A percentile compares a stretch with the other conserved stretches of the same genome.
Evolutionary conservation across 2,888 invertebrate genomes (phyloP).

Genomic region (Furcula furcula): DNA sequence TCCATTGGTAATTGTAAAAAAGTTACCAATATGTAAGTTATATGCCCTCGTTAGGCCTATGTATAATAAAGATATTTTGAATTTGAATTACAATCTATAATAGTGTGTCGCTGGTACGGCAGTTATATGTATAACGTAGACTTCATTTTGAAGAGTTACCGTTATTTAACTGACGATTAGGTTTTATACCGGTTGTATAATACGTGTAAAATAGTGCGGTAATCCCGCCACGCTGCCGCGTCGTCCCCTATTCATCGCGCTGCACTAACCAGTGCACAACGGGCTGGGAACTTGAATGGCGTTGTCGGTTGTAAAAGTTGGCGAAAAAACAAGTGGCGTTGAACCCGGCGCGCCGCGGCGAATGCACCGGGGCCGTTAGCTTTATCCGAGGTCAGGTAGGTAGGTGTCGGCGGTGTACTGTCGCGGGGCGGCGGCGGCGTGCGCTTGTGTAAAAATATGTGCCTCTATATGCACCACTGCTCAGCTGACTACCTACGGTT

Average conservation of each 20-base stretch:
- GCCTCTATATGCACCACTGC: constrained; percentile 44
- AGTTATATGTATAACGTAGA: too few relatives aligned
- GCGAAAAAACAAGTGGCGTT: constrained; percentile 67
- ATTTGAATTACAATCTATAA: too few relatives aligned
- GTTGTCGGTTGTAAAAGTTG: constrained; percentile 49
- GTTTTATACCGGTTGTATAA: too few relatives aligned
- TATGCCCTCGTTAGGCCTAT: too few relatives aligned
- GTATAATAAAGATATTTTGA: too few relatives aligned
- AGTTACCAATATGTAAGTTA: too few relatives aligned
- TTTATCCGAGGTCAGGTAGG: constrained; percentile 72
- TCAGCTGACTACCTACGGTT: constrained; percentile 37
- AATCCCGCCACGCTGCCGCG: background rate
- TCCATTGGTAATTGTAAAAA: too few relatives aligned
- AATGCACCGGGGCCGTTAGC: constrained; percentile 68
- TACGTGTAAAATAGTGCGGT: too few relatives aligned
- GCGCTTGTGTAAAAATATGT: constrained; percentile 38
- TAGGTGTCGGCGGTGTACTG: constrained; percentile 36
- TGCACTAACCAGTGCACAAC: constrained; percentile 19
- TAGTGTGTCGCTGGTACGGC: too few relatives aligned
- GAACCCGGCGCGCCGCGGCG: constrained; percentile 55
- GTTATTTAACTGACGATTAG: too few relatives aligned
- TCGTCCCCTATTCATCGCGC: constrained; percentile 9
- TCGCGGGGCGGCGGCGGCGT: too few relatives aligned
- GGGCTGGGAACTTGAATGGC: constrained; percentile 38
- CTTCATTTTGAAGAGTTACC: too few relatives aligned